Evolutionary conservation across 2,797 vertebrate species (phyloP).

Genomic region (Sciurus vulgaris): DNA sequence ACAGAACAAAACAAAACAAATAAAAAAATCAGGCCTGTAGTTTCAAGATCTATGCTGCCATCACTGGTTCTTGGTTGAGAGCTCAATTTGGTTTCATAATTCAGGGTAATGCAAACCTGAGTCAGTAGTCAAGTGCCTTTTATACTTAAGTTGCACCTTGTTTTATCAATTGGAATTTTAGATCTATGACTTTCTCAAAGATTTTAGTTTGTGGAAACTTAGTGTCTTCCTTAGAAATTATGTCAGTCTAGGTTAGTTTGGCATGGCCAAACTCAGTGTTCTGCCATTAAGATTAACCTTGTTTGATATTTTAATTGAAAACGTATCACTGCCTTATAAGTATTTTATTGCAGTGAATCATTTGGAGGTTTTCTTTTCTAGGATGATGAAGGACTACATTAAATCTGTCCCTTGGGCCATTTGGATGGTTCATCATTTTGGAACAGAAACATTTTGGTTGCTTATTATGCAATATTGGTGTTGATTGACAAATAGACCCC

Average conservation of each 20-base stretch:
- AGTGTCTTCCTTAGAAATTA: neutral
- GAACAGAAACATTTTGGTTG: neutral
- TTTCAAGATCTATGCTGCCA: neutral
- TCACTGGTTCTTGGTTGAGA: neutral
- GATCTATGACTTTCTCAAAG: neutral
- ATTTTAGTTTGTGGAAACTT: constrained; percentile 27
- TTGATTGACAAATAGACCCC: neutral
- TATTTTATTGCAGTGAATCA: neutral
- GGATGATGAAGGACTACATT: neutral
- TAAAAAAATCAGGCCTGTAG: neutral
- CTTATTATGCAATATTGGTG: neutral
- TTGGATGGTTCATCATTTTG: neutral
- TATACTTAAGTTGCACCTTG: neutral
- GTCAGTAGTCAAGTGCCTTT: neutral
- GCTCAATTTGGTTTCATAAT: neutral
- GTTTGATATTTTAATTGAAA: constrained; percentile 56
- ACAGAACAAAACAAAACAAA: neutral
- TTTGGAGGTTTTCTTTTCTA: constrained; percentile 9
- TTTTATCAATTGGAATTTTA: neutral
- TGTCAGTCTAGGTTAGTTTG: neutral
- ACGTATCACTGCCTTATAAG: neutral
- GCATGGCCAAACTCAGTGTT: neutral
- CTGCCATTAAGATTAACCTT: neutral
- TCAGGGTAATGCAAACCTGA: neutral
- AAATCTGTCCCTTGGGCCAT: neutral